phyloP scores from a whole-genome alignment of 2,888 invertebrate genomes.

The Leptopilina syphax region DNA sequence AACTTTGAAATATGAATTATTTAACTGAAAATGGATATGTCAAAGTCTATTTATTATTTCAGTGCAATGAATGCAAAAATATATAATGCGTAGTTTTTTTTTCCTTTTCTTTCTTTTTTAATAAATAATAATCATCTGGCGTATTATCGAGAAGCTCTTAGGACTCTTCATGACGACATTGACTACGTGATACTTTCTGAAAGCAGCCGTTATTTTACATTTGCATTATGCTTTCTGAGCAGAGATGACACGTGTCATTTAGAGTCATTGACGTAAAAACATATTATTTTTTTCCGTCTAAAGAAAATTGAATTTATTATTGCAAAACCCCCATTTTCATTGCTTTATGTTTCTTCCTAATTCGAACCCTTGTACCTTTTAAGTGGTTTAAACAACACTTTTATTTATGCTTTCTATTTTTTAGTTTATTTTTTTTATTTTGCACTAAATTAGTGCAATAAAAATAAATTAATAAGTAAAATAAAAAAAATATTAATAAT shows the following conservation, averaged over 20 bases:
- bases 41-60: too few relatives aligned
- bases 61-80: not conserved
- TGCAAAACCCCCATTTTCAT: not conserved
- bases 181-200: slow-evolving; percentile 12
- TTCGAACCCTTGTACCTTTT: not conserved
- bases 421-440: not conserved
- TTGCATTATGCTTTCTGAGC: slow-evolving; percentile 1
- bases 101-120: not conserved
- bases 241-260: slow-evolving; percentile 23
- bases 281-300: not conserved
- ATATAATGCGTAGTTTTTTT: not conserved
- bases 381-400: not conserved
- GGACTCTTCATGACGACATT: slow-evolving; percentile 1
- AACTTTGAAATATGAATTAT: too few relatives aligned
- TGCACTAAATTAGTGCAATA: not conserved
- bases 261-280: slow-evolving; percentile 22
- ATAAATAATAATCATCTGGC: slow-evolving; percentile 23
- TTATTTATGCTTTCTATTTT: not conserved
- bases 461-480: not conserved
- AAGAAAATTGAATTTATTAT: not conserved
- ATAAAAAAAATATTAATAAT: not conserved
- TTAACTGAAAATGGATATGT: too few relatives aligned
- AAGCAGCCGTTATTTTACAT: slow-evolving; percentile 19
- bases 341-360: not conserved
- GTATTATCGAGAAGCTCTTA: not conserved